Percentiles rank a stretch among this genome's conserved stretches.
Evolutionary conservation across 2,888 invertebrate genomes (phyloP).

Genomic region (Meteorus cinctellus): DNA sequence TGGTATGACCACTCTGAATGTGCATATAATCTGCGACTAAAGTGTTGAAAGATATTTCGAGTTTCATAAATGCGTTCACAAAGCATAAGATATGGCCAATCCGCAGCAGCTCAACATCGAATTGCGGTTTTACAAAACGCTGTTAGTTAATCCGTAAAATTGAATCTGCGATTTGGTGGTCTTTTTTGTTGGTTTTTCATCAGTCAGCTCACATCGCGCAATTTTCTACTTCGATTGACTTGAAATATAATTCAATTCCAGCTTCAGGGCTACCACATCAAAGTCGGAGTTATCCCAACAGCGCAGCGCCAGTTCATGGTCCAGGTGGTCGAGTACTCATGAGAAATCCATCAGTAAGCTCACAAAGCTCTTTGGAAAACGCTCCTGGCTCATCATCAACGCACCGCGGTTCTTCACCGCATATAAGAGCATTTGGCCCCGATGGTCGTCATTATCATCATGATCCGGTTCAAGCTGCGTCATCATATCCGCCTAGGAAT

Average conservation of each 20-base stretch:
- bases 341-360: slow-evolving; percentile 87
- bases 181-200: neutral
- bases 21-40: too few relatives aligned
- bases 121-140: neutral
- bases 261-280: slow-evolving; percentile 75
- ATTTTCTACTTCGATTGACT: slow-evolving; percentile 29
- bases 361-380: slow-evolving; percentile 87
- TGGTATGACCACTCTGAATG: too few relatives aligned
- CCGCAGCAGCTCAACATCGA: neutral
- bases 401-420: slow-evolving; percentile 88
- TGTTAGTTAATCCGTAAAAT: neutral
- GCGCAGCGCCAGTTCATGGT: slow-evolving; percentile 43
- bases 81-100: neutral
- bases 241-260: slow-evolving; percentile 33
- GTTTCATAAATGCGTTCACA: too few relatives aligned
- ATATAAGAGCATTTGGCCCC: slow-evolving; percentile 88
- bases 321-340: slow-evolving; percentile 72
- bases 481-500: slow-evolving; percentile 68
- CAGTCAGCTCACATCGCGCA: neutral
- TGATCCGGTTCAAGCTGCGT: slow-evolving; percentile 63
- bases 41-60: too few relatives aligned
- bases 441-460: slow-evolving; percentile 78
- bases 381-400: slow-evolving; percentile 74
- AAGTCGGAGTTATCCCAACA: slow-evolving; percentile 78
- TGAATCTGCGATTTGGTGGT: neutral